Evolutionary conservation across 2,888 invertebrate species (phyloP).

Genomic region (Phoenoteleia sp.): DNA sequence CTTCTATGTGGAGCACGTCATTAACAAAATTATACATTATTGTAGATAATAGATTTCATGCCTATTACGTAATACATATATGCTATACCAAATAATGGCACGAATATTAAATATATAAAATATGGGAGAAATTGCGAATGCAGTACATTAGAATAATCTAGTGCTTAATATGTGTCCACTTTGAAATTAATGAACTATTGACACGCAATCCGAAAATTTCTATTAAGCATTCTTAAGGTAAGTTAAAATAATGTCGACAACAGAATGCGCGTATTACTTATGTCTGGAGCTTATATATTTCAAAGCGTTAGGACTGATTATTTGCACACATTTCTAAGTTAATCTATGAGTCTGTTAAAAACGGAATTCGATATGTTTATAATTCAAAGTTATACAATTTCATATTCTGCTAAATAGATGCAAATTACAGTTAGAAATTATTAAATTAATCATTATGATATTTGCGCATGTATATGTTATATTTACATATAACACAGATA

Average conservation of each 20-base stretch:
- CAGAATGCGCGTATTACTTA: no score
- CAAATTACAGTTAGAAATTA: no score
- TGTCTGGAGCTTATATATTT: no score
- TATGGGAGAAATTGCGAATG: conserved; percentile 41
- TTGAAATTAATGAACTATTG: conserved; percentile 36
- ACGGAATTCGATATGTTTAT: no score
- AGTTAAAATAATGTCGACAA: conserved; percentile 28
- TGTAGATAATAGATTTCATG: neutral
- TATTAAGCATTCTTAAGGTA: conserved; percentile 20
- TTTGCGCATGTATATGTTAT: no score
- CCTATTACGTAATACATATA: neutral
- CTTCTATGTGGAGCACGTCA: neutral
- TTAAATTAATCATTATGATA: no score
- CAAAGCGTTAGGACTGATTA: no score
- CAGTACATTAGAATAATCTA: conserved; percentile 40
- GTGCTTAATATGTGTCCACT: conserved; percentile 31
- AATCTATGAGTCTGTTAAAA: no score
- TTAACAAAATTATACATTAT: conserved; percentile 30
- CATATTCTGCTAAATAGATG: no score
- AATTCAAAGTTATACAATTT: no score
- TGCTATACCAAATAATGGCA: conserved; percentile 20
- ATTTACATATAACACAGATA: no score
- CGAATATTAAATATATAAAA: conserved; percentile 36
- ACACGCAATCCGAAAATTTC: conserved; percentile 44
- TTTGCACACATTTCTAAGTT: no score